Conservation (phyloP, 2,888 invertebrate species). For the Dascillus cervinus region DNA sequence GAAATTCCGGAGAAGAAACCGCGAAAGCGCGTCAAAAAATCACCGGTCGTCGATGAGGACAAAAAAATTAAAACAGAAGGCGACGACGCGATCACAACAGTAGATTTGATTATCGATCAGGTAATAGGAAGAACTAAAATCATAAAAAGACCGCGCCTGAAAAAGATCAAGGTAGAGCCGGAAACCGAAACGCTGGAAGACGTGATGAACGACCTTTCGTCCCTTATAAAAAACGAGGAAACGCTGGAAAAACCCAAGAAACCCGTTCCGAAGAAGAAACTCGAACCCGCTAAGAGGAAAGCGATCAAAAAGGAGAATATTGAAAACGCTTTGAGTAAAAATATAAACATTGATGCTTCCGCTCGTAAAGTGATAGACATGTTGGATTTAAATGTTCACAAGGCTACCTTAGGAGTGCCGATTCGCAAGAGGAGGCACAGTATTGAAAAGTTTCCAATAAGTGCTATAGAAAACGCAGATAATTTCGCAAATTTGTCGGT, state of each 20-base stretch:
- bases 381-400: conserved; percentile 34
- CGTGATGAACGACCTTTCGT: conserved; percentile 35
- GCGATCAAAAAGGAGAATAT: conserved; percentile 33
- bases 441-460: conserved; percentile 38
- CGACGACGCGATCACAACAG: conserved; percentile 4
- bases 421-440: conserved; percentile 35
- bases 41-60: conserved; percentile 10
- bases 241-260: conserved; percentile 24
- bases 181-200: conserved; percentile 32
- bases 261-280: conserved; percentile 23
- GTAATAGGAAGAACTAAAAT: conserved; percentile 16
- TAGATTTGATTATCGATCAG: conserved; percentile 19
- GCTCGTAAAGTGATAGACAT: conserved; percentile 38
- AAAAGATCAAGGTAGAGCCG: conserved; percentile 24
- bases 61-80: conserved; percentile 16
- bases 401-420: conserved; percentile 24
- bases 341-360: conserved; percentile 26
- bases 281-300: conserved; percentile 28
- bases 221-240: conserved; percentile 28
- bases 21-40: conserved; percentile 18
- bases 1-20: conserved; percentile 22
- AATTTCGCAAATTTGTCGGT: conserved; percentile 20
- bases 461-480: conserved; percentile 18
- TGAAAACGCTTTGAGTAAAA: conserved; percentile 31
- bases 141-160: conserved; percentile 16